Base-by-base conservation (phyloP, 1,140 invertebrate genomes). In the Drosophila persimilis region DNA sequence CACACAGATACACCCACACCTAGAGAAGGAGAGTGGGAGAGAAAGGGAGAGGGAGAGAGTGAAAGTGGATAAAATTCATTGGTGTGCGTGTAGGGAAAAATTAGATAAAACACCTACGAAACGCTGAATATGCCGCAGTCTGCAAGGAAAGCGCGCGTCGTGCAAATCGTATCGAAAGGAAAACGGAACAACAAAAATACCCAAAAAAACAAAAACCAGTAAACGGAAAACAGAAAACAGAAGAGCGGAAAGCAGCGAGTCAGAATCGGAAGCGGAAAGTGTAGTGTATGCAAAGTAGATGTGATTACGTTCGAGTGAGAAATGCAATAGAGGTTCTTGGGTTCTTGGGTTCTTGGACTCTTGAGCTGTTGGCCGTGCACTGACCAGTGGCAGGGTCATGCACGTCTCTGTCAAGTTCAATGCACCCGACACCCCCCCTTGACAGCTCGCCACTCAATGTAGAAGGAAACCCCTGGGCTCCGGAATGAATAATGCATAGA, bases 101-200 rank as follows among this genome's bases (percentile, higher is more conserved):
- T 90, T 90, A 90, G 84, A 90, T 90, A 90, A 90, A 90, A 90
- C 84, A 90, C 78, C 84, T 86, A 86, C 81, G 56, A 61, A 75
- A 54, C 55, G 83, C 72, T 81, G 80, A 85, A 89, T 90, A 89
- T 89, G 81, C 80, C 89, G 66, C 89, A 90, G 89, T 90, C 89
- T 64, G 65, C 64, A 71, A 60, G 62, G 65, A 81, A 90, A 80
- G 81, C 85, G 89, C 84, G 89, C 76, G 41, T 46, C 71, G 88
- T 72, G 65, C 79, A 70, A 84, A 83, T 62, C 75, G 54, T 70
- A 48, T 35, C 15, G 46, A 61, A 56, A 8, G 47, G 50, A 61
- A 62, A 66, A 11, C 53, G 50, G 48, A 60, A 56, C 6, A 29
- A 57, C 47, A 29, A 45, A 15, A 64, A 55, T 29, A n/a, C 15